Conservation (phyloP, 2,888 invertebrate species). For the Agrochola macilenta region DNA sequence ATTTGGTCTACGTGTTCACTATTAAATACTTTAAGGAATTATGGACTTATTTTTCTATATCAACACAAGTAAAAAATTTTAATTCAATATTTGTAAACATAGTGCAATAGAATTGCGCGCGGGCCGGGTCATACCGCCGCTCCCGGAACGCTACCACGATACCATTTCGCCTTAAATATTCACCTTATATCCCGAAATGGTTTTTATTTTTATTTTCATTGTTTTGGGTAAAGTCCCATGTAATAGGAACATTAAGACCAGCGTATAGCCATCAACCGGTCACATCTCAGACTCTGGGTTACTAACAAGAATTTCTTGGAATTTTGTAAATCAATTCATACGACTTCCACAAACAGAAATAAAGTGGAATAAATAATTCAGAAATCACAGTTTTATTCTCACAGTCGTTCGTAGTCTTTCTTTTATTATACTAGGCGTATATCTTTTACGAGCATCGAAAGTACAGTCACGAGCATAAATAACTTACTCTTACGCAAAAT, state of each 20-base stretch:
- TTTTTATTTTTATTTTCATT: no score
- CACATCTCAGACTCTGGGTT: neutral
- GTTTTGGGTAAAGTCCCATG: neutral
- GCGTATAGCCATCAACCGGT: neutral
- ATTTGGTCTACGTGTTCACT: no score
- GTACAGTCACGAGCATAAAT: neutral
- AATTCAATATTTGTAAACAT: no score
- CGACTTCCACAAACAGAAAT: neutral
- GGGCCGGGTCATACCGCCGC: no score
- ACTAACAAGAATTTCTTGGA: no score
- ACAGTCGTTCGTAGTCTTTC: slow-evolving; percentile 27
- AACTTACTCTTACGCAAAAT: neutral
- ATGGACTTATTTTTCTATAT: no score
- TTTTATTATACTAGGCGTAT: slow-evolving; percentile 39
- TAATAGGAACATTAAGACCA: no score
- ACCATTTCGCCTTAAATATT: neutral
- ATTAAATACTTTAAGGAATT: no score
- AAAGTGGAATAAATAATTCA: slow-evolving; percentile 41
- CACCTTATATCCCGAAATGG: no score
- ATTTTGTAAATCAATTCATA: slow-evolving; percentile 15
- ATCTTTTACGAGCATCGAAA: slow-evolving; percentile 40
- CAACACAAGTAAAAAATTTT: no score
- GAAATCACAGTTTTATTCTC: slow-evolving; percentile 24
- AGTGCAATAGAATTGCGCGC: no score
- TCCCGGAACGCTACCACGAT: no score